Evolutionary conservation across 2,888 invertebrate species (phyloP).

Genomic region (Periphyllus acericola): DNA sequence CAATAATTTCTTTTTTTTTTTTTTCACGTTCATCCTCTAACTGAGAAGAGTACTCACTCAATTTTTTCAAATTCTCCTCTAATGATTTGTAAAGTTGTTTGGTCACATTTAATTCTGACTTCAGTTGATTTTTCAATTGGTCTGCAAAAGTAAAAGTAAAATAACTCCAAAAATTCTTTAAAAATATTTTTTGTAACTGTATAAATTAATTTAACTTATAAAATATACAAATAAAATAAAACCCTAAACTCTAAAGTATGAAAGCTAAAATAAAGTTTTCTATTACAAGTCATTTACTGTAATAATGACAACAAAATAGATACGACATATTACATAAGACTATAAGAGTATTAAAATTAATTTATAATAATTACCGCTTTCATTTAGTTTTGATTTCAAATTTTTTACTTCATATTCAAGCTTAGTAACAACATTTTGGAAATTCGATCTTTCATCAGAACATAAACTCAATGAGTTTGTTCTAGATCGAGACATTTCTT

Average conservation of each 20-base stretch:
- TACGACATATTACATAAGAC: too few species aligned
- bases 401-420: constrained; percentile 54
- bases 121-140: constrained; percentile 48
- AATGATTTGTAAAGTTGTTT: constrained; percentile 56
- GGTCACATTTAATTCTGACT: constrained; percentile 56
- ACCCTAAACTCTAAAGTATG: background rate
- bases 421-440: constrained; percentile 53
- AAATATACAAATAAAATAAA: background rate
- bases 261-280: background rate
- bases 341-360: background rate
- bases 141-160: background rate
- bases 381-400: constrained; percentile 45
- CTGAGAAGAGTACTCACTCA: constrained; percentile 54
- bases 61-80: constrained; percentile 54
- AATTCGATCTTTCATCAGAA: constrained; percentile 50
- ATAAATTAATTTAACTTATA: too few species aligned
- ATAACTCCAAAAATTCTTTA: background rate
- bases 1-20: constrained; percentile 37
- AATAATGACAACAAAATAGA: background rate
- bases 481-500: constrained; percentile 52
- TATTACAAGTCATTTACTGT: background rate
- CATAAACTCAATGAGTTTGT: constrained; percentile 53
- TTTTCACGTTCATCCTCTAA: constrained; percentile 52
- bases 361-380: constrained; percentile 42
- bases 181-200: too few species aligned